A percentile compares a stretch with the other conserved stretches of the same genome.
Evolutionary conservation across 2,113 vertebrate genomes (phyloP).

Genomic region (Hippocampus zosterae): DNA sequence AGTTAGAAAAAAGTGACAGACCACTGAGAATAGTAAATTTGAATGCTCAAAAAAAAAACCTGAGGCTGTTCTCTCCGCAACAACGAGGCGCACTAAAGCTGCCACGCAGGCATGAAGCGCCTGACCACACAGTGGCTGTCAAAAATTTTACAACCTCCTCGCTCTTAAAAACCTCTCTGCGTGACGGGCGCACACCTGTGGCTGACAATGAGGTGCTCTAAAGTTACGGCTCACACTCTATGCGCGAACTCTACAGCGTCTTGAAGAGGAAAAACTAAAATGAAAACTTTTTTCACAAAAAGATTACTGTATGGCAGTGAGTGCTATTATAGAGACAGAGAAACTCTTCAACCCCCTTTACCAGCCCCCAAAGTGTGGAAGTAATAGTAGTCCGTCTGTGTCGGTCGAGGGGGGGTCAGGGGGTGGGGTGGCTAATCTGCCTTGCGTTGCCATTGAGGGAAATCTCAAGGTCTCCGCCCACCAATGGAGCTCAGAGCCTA

Average conservation of each 20-base stretch:
- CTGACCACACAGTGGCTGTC: too few relatives aligned
- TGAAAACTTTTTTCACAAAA: background rate
- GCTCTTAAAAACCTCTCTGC: too few relatives aligned
- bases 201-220: too few relatives aligned
- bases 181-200: too few relatives aligned
- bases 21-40: background rate
- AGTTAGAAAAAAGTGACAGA: background rate
- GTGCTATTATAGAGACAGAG: background rate
- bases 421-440: constrained; percentile 32
- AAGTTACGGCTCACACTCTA: too few relatives aligned
- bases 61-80: too few relatives aligned
- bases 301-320: constrained; percentile 15
- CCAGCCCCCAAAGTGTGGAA: background rate
- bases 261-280: background rate
- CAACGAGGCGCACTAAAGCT: too few relatives aligned
- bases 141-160: too few relatives aligned
- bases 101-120: too few relatives aligned
- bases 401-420: background rate
- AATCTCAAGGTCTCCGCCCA: constrained; percentile 48
- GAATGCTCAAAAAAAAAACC: background rate
- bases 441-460: constrained; percentile 46
- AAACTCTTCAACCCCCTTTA: background rate
- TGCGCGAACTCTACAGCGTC: background rate
- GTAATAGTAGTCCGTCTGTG: constrained; percentile 4
- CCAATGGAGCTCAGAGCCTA: constrained; percentile 26